Conservation (phyloP, 2,113 vertebrate species). For the Thomomys bottae region DNA sequence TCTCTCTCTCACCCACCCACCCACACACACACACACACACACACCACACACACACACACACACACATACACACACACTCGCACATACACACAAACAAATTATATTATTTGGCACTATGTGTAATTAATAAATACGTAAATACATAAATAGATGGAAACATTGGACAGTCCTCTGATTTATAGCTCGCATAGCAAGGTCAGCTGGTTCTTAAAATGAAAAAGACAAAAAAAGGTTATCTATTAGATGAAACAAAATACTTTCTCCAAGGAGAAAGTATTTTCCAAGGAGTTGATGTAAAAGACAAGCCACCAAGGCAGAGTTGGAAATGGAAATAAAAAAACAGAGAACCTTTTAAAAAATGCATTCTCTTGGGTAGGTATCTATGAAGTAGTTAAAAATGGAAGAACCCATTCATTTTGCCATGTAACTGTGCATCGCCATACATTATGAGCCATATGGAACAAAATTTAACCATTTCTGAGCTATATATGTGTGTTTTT, state of each 20-base stretch:
- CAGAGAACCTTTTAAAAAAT: conserved; percentile 6
- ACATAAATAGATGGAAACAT: conserved; percentile 26
- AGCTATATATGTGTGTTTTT: not conserved
- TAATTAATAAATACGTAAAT: conserved; percentile 44
- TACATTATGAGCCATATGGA: conserved; percentile 48
- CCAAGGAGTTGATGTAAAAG: conserved; percentile 41
- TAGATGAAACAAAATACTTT: not conserved
- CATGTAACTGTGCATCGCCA: conserved; percentile 49
- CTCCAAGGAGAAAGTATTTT: not conserved
- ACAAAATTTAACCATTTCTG: conserved; percentile 50
- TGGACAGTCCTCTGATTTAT: conserved; percentile 32
- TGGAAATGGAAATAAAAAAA: conserved; percentile 15
- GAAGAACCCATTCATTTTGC: conserved; percentile 44
- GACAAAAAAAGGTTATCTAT: not conserved
- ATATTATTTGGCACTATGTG: not conserved
- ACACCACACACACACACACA: not conserved
- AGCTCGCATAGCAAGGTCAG: not conserved
- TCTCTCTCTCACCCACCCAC: no score
- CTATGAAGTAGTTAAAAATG: conserved; percentile 8
- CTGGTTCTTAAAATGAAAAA: not conserved
- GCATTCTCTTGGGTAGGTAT: not conserved
- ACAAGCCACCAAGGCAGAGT: not conserved
- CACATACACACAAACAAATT: not conserved
- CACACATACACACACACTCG: not conserved
- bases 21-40: not conserved